phyloP scores from a whole-genome alignment of 2,797 vertebrate genomes.

The Pagetopsis macropterus region DNA sequence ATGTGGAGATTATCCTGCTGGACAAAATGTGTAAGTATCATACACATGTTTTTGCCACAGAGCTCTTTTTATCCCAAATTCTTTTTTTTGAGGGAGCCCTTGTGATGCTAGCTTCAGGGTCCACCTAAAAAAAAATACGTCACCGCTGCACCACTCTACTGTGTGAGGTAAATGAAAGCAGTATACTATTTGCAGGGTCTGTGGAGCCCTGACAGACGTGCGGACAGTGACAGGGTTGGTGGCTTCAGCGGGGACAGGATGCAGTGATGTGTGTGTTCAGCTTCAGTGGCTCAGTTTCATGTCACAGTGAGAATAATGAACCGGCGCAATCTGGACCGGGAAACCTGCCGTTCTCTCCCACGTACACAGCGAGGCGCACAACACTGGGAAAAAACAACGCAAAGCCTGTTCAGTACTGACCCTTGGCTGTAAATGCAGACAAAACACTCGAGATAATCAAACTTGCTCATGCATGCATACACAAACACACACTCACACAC shows the following conservation, averaged over 20 bases:
- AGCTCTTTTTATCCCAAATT: no score
- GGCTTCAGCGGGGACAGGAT: constrained; percentile 53
- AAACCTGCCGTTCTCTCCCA: constrained; percentile 48
- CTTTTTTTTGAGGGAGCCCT: no score
- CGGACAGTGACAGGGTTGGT: constrained; percentile 3
- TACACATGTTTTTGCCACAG: no score
- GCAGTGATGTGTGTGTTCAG: constrained; percentile 47
- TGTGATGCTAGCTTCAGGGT: no score
- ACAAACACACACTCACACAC: constrained; percentile 50
- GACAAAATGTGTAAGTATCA: no score
- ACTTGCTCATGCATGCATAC: constrained; percentile 5
- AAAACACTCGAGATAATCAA: constrained; percentile 19
- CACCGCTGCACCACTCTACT: no score
- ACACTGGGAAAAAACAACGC: constrained; percentile 1
- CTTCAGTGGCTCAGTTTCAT: constrained; percentile 59
- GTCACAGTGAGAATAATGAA: constrained; percentile 56
- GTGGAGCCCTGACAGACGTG: constrained; percentile 13
- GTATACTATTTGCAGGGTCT: constrained; percentile 1
- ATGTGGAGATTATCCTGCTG: no score
- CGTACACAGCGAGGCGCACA: constrained; percentile 7
- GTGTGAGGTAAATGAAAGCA: constrained; percentile 4
- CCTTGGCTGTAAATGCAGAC: constrained; percentile 17
- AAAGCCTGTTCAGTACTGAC: constrained; percentile 6
- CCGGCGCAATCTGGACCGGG: constrained; percentile 30
- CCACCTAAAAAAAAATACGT: no score